These are phyloP conservation scores for Misgurnus anguillicaudatus DNA, from an alignment of 2,113 vertebrate genomes.

Conservation along the genomic window DNA sequence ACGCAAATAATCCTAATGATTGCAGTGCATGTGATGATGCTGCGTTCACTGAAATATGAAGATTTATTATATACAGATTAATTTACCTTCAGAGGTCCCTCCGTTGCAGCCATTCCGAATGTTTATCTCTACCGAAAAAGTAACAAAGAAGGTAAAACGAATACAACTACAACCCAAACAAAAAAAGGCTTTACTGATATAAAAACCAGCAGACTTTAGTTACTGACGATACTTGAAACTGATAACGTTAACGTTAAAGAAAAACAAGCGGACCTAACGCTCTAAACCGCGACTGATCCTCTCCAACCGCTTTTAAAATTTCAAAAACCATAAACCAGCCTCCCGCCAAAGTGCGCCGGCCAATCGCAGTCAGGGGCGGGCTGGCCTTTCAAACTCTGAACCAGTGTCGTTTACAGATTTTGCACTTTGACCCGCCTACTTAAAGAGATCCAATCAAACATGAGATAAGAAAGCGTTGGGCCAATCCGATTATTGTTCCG, in stretches of 20 bases:
- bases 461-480: not conserved
- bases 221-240: not conserved
- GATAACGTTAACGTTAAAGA: not conserved
- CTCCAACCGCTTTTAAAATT: not conserved
- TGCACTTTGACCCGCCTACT: not conserved
- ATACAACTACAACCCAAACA: not conserved
- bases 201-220: not conserved
- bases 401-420: not conserved
- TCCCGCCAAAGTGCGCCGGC: not conserved
- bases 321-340: not conserved
- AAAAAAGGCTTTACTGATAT: not conserved
- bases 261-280: not conserved
- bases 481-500: constrained; percentile 11
- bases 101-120: constrained; percentile 59
- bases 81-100: constrained; percentile 71
- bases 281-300: no score
- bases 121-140: not conserved
- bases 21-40: not conserved
- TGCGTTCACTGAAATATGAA: not conserved
- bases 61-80: not conserved
- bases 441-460: not conserved
- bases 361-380: not conserved
- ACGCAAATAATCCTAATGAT: not conserved
- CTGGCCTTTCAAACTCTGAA: not conserved
- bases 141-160: not conserved